Percentiles rank a stretch among this genome's conserved stretches.
Conservation (phyloP, 2,113 vertebrate genomes). For the Dolichotis patagonum region DNA sequence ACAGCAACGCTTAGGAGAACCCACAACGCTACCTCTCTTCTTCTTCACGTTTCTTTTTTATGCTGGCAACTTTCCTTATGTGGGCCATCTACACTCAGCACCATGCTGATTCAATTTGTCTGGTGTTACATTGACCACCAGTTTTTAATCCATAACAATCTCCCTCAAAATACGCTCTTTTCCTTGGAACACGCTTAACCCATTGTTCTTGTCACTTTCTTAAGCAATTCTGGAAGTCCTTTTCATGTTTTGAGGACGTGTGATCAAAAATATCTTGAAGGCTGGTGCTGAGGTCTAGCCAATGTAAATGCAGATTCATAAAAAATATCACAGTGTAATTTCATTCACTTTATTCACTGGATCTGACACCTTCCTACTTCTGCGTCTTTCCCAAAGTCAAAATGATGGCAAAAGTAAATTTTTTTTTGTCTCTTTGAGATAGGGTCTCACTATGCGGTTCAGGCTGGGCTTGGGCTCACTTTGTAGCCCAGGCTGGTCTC, state of each 20-base stretch:
- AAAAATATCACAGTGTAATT: background rate
- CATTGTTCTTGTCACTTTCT: background rate
- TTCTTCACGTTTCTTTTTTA: too few species aligned
- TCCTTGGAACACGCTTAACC: background rate
- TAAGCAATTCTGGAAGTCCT: background rate
- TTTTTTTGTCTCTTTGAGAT: too few species aligned
- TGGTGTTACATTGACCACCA: too few species aligned
- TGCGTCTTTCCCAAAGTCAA: background rate
- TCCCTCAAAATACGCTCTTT: background rate
- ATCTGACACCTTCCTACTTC: background rate
- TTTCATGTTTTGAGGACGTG: background rate
- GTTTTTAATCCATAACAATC: too few species aligned
- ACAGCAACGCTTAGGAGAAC: too few species aligned
- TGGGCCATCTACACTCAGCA: too few species aligned
- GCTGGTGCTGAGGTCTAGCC: background rate
- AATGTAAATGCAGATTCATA: background rate
- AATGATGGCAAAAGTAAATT: background rate
- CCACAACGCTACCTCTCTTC: too few species aligned
- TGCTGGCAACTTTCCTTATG: too few species aligned
- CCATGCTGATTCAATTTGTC: too few species aligned
- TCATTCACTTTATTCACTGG: background rate
- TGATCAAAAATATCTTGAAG: background rate
- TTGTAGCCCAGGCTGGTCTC: too few species aligned
- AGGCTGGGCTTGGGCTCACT: too few species aligned
- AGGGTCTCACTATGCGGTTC: too few species aligned